Percentiles rank a stretch among this genome's conserved stretches.
Evolutionary conservation across 2,113 vertebrate species (phyloP).

Genomic region (Pseudorectes ferrugineus): DNA sequence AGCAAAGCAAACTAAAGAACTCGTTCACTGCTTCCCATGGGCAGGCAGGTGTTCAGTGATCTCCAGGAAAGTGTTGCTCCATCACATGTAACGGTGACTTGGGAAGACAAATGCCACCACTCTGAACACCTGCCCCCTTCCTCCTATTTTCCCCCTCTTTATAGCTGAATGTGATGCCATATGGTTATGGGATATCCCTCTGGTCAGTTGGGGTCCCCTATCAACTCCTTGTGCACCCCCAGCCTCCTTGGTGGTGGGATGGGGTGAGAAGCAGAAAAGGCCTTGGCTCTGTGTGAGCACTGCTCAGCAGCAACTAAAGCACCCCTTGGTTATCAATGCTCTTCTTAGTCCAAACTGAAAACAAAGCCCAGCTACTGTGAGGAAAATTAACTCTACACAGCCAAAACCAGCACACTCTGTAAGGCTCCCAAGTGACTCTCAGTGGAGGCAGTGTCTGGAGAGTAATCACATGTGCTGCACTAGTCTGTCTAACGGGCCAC

Average conservation of each 20-base stretch:
- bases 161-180: background rate
- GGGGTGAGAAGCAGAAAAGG: background rate
- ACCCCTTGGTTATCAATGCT: background rate
- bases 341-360: background rate
- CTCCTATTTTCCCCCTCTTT: background rate
- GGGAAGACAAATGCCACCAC: background rate
- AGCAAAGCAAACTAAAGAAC: background rate
- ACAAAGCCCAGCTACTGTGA: background rate
- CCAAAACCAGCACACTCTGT: background rate
- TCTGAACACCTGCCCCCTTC: background rate
- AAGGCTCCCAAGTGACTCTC: background rate
- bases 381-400: background rate
- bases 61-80: background rate
- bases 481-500: background rate
- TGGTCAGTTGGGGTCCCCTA: background rate
- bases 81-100: background rate
- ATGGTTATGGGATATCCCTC: background rate
- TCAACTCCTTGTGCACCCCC: background rate
- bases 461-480: background rate
- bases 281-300: background rate
- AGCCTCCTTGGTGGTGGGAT: rapidly evolving
- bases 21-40: background rate
- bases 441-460: background rate
- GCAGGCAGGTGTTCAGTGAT: background rate
- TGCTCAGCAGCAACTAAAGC: background rate